A percentile compares a stretch with the other conserved stretches of the same genome.
These are phyloP conservation scores for Myodes glareolus DNA, from an alignment of 2,113 vertebrate genomes.

Conservation along the genomic window DNA sequence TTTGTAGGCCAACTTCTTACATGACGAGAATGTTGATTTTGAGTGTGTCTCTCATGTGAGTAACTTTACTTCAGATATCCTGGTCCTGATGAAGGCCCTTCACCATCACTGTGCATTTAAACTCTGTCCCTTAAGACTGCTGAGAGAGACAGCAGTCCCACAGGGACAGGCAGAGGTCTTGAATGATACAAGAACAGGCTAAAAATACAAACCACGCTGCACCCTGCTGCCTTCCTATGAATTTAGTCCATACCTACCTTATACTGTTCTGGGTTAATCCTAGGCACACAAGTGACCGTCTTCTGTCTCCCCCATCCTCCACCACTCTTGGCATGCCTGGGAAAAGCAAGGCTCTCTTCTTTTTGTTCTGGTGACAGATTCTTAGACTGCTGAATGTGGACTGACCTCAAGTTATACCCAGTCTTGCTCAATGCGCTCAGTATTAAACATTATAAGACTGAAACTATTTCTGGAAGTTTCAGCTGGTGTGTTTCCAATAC, in stretches of 20 bases:
- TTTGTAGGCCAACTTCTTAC: conserved; percentile 14
- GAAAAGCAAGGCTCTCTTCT: neutral
- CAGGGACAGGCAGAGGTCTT: neutral
- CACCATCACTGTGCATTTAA: neutral
- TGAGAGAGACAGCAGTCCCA: neutral
- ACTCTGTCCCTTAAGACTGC: too few species aligned
- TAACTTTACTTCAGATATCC: neutral
- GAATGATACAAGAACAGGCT: neutral
- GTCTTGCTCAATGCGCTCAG: neutral
- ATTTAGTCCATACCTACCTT: neutral
- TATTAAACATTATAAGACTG: neutral
- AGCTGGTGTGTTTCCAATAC: neutral
- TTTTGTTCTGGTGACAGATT: neutral
- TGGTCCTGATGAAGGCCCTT: neutral
- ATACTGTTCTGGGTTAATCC: neutral
- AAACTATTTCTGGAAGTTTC: neutral
- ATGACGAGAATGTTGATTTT: neutral
- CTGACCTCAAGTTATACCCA: neutral
- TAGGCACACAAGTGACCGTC: neutral
- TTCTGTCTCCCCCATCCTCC: neutral
- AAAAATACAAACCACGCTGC: neutral
- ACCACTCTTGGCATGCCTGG: neutral
- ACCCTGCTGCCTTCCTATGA: neutral
- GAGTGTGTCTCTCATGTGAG: neutral
- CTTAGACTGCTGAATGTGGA: neutral